These are phyloP conservation scores for Cydia pomonella DNA, from an alignment of 1,140 invertebrate species.

Conservation along the genomic window DNA sequence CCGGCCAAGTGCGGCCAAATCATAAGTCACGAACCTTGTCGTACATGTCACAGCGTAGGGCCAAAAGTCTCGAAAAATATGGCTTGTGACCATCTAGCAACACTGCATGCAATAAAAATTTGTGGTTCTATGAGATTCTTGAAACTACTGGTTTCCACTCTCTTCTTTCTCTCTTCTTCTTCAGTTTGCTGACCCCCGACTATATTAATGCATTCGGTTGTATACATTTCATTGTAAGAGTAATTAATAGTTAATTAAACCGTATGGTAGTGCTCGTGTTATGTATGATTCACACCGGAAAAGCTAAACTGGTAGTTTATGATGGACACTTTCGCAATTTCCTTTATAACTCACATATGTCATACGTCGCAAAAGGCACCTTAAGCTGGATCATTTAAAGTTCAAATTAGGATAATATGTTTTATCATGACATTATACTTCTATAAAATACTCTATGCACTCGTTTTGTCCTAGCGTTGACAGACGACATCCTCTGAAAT, in stretches of 20 bases:
- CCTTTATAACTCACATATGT: neutral
- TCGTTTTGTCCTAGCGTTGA: constrained; percentile 20
- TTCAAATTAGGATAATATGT: neutral
- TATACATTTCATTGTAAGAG: no score
- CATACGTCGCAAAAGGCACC: neutral
- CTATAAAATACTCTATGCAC: neutral
- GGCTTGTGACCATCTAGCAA: no score
- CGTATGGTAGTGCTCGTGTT: neutral
- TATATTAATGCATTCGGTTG: no score
- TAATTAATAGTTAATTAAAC: constrained; percentile 12
- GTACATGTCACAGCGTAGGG: no score
- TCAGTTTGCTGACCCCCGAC: no score
- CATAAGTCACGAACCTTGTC: no score
- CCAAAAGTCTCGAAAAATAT: no score
- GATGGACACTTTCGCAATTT: constrained; percentile 6
- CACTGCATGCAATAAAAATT: no score
- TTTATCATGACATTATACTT: neutral
- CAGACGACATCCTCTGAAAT: constrained; percentile 16
- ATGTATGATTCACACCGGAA: constrained; percentile 24
- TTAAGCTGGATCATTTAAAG: neutral
- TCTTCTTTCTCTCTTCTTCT: no score
- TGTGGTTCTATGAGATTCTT: no score
- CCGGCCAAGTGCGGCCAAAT: no score
- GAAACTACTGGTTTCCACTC: no score
- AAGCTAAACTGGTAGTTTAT: constrained; percentile 3